Conservation (phyloP, 1,140 invertebrate species). For the Nasonia giraulti region DNA sequence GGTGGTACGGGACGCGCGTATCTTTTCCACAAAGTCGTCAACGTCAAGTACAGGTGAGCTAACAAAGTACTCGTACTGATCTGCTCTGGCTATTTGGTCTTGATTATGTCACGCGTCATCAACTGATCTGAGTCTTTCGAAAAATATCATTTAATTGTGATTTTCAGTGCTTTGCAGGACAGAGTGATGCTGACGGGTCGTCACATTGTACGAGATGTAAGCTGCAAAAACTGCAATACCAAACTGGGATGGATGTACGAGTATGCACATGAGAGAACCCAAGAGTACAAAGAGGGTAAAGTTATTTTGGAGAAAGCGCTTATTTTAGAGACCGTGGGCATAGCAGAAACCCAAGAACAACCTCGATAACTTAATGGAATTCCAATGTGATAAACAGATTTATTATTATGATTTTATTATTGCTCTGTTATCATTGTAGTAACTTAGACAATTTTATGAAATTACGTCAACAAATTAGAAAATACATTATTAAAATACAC, state of each 20-base stretch:
- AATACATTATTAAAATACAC: neutral
- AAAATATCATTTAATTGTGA: conserved; percentile 19
- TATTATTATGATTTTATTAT: conserved; percentile 3
- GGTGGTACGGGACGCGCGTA: conserved; percentile 97
- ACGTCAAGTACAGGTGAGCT: conserved; percentile 86
- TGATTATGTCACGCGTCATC: neutral
- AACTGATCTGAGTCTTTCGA: neutral
- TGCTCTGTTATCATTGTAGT: conserved; percentile 24
- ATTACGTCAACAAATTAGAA: neutral
- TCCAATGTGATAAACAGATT: conserved; percentile 6
- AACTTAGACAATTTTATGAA: conserved; percentile 6
- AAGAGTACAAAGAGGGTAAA: conserved; percentile 83
- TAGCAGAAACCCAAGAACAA: conserved; percentile 72
- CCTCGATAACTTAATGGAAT: conserved; percentile 54
- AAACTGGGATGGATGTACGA: conserved; percentile 97
- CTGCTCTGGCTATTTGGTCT: neutral
- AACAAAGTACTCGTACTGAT: neutral
- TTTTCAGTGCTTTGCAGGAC: conserved; percentile 89
- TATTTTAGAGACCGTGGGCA: conserved; percentile 91
- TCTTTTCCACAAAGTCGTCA: conserved; percentile 94
- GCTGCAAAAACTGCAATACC: conserved; percentile 58
- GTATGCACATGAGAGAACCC: conserved; percentile 97
- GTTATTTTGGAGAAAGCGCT: conserved; percentile 89
- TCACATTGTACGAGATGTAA: conserved; percentile 88
- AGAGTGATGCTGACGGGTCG: conserved; percentile 95